phyloP scores from a whole-genome alignment of 2,113 vertebrate species.

The Ploceus nigricollis region DNA sequence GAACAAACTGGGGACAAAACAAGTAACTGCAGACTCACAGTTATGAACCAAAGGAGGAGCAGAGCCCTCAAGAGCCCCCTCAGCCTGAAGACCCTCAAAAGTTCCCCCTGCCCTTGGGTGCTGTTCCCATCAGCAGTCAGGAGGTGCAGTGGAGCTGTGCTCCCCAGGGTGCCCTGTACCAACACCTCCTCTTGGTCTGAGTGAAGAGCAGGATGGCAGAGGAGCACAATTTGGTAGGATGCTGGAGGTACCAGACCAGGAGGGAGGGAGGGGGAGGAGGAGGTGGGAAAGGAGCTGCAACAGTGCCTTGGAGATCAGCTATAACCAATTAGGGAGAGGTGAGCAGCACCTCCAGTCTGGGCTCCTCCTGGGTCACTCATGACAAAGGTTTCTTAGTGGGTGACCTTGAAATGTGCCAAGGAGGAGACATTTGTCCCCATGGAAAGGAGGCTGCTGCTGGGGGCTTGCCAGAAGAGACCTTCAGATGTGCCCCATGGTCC shows the following conservation, averaged over 20 bases:
- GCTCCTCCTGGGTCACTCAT: neutral
- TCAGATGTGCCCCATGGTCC: neutral
- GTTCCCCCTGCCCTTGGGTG: neutral
- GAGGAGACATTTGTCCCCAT: fast-evolving
- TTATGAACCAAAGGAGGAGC: neutral
- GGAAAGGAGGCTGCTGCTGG: neutral
- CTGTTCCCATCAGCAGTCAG: neutral
- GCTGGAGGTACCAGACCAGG: neutral
- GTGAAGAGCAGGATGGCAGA: neutral
- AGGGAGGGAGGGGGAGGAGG: neutral
- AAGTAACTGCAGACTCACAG: neutral
- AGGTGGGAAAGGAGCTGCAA: neutral
- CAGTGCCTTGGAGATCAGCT: neutral
- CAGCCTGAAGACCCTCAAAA: neutral
- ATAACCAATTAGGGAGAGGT: neutral
- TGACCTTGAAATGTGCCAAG: fast-evolving
- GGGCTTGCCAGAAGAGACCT: neutral
- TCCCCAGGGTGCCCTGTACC: neutral
- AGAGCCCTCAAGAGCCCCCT: neutral
- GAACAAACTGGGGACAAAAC: neutral
- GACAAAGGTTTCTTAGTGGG: neutral
- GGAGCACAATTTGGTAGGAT: fast-evolving
- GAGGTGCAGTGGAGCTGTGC: neutral
- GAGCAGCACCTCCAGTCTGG: neutral
- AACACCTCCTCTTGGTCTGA: neutral